Evolutionary conservation across 2,888 invertebrate genomes (phyloP).

Genomic region (Neelides folsomi): DNA sequence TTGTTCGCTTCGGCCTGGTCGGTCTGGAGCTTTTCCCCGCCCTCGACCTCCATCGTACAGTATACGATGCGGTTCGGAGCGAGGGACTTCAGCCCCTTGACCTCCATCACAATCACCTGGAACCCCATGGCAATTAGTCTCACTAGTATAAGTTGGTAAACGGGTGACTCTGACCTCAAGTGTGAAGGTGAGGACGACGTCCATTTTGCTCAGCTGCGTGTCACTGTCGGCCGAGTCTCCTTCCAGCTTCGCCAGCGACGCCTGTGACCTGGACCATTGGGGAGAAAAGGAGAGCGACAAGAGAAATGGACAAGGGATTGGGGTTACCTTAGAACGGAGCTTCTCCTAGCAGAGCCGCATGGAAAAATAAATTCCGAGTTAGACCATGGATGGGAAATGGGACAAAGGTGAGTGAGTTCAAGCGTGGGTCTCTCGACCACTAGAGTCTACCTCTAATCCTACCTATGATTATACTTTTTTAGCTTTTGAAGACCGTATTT

Average conservation of each 20-base stretch:
- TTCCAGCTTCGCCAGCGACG: slow-evolving; percentile 82
- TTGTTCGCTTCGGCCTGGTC: slow-evolving; percentile 99
- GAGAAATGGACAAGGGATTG: not conserved
- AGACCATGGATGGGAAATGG: slow-evolving; percentile 11
- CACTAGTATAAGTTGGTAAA: not conserved
- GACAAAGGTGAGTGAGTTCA: not conserved
- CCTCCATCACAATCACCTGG: slow-evolving; percentile 97
- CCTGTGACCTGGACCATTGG: slow-evolving; percentile 57
- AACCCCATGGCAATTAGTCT: not conserved
- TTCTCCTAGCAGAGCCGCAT: slow-evolving; percentile 38
- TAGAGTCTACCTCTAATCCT: slow-evolving; percentile 38
- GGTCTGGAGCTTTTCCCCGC: slow-evolving; percentile 95
- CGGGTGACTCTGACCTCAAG: no score
- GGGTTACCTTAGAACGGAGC: slow-evolving; percentile 41
- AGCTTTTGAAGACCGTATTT: slow-evolving; percentile 95
- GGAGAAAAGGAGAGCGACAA: slow-evolving; percentile 20
- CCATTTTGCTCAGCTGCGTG: slow-evolving; percentile 90
- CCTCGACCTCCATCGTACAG: slow-evolving; percentile 99
- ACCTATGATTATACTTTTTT: slow-evolving; percentile 97
- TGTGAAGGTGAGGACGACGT: slow-evolving; percentile 93
- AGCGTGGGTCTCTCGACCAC: not conserved
- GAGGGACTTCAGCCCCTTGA: slow-evolving; percentile 90
- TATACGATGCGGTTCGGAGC: slow-evolving; percentile 96
- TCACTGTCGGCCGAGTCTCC: slow-evolving; percentile 90
- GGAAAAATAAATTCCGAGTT: slow-evolving; percentile 33